Conservation (phyloP, 2,888 invertebrate species). For the Tinea pellionella region DNA sequence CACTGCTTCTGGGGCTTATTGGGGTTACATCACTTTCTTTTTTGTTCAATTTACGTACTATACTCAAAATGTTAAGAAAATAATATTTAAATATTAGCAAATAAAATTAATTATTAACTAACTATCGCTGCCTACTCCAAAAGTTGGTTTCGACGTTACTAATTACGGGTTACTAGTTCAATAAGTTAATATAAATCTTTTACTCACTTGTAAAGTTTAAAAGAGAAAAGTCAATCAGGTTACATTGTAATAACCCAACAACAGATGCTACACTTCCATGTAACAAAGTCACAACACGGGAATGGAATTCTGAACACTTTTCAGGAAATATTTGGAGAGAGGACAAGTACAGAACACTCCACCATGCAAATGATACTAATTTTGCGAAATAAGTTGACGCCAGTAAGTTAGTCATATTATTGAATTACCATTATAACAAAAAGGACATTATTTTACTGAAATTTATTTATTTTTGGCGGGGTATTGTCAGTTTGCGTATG, state of each 20-base stretch:
- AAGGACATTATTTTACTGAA: background rate
- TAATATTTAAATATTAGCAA: no score
- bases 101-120: no score
- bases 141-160: no score
- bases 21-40: no score
- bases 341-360: conserved; percentile 38
- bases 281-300: conserved; percentile 41
- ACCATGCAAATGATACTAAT: conserved; percentile 43
- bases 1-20: no score
- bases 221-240: conserved; percentile 17
- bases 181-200: background rate
- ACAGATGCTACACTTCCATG: conserved; percentile 43
- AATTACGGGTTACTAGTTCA: no score
- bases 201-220: conserved; percentile 34
- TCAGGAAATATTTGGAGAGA: conserved; percentile 23
- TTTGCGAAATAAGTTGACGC: conserved; percentile 18
- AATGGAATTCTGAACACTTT: conserved; percentile 43
- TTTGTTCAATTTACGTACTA: no score
- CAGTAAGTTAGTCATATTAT: background rate
- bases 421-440: background rate
- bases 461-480: background rate
- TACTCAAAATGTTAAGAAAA: no score
- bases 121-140: no score
- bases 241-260: conserved; percentile 41
- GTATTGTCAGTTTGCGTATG: background rate